Conservation (phyloP, 2,888 invertebrate species). For the Drosophila nr. medialis region DNA sequence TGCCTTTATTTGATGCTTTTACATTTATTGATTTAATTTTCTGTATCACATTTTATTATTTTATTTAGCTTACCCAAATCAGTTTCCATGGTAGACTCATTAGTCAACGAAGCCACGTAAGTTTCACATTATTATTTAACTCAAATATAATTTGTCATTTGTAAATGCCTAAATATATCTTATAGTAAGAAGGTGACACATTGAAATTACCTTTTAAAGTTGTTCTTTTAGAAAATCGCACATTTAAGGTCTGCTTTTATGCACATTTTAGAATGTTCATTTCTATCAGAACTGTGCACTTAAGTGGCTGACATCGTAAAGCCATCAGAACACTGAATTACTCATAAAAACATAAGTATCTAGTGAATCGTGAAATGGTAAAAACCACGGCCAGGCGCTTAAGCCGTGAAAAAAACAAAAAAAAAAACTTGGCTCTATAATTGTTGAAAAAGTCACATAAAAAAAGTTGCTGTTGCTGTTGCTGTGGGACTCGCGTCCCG, state of each 20-base stretch:
- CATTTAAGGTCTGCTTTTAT: neutral
- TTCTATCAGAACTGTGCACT: conserved; percentile 9
- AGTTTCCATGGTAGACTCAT: conserved; percentile 76
- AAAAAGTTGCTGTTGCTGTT: conserved; percentile 25
- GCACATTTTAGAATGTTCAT: neutral
- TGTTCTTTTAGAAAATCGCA: neutral
- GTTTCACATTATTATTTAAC: conserved; percentile 47
- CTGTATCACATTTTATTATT: conserved; percentile 34
- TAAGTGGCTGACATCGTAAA: conserved; percentile 18
- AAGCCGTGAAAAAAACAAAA: conserved; percentile 18
- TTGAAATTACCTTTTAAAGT: neutral
- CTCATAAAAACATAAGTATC: conserved; percentile 30
- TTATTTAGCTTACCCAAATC: conserved; percentile 68
- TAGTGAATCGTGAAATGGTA: conserved; percentile 12
- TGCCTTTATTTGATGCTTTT: conserved; percentile 22
- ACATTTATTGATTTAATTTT: conserved; percentile 22
- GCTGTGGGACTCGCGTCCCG: conserved; percentile 41
- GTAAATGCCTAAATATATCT: neutral
- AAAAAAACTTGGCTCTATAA: conserved; percentile 42
- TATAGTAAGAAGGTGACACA: neutral
- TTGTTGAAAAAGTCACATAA: conserved; percentile 59
- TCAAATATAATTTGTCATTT: neutral
- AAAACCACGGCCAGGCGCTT: conserved; percentile 28
- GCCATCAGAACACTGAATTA: conserved; percentile 4
- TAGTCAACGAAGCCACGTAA: conserved; percentile 81